Evolutionary conservation across 1,140 invertebrate species (phyloP).

Genomic region (Cataglyphis hispanica): DNA sequence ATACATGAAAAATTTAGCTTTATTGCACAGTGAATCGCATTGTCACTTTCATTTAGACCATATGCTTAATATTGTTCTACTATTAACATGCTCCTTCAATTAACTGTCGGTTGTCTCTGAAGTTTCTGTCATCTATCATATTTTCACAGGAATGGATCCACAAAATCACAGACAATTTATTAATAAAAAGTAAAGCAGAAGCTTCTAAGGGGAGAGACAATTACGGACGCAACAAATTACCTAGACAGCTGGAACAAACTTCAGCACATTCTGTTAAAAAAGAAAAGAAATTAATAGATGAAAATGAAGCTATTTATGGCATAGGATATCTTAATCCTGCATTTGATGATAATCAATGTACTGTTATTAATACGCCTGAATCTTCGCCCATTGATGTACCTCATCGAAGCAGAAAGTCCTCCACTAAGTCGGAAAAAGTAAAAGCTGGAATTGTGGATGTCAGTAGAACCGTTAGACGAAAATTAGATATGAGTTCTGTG

Average conservation of each 20-base stretch:
- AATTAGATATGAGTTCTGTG: conserved; percentile 80
- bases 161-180: conserved; percentile 83
- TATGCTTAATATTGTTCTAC: conserved; percentile 76
- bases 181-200: conserved; percentile 79
- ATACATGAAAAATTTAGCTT: conserved; percentile 69
- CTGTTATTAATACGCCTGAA: conserved; percentile 70
- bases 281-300: conserved; percentile 74
- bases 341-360: conserved; percentile 81
- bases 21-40: conserved; percentile 77
- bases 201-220: conserved; percentile 83
- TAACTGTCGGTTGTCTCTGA: conserved; percentile 70
- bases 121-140: conserved; percentile 78
- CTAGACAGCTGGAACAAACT: conserved; percentile 69
- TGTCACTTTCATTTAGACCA: conserved; percentile 74
- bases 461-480: conserved; percentile 79
- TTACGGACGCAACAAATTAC: conserved; percentile 69
- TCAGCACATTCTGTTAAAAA: conserved; percentile 65
- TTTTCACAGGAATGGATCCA: conserved; percentile 85
- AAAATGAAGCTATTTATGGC: conserved; percentile 77
- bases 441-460: conserved; percentile 77
- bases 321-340: conserved; percentile 85
- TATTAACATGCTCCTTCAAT: conserved; percentile 77
- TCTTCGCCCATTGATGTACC: conserved; percentile 74
- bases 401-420: conserved; percentile 79
- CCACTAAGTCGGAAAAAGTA: conserved; percentile 73